phyloP scores from a whole-genome alignment of 1,140 invertebrate species.

The Drosophila bifasciata region DNA sequence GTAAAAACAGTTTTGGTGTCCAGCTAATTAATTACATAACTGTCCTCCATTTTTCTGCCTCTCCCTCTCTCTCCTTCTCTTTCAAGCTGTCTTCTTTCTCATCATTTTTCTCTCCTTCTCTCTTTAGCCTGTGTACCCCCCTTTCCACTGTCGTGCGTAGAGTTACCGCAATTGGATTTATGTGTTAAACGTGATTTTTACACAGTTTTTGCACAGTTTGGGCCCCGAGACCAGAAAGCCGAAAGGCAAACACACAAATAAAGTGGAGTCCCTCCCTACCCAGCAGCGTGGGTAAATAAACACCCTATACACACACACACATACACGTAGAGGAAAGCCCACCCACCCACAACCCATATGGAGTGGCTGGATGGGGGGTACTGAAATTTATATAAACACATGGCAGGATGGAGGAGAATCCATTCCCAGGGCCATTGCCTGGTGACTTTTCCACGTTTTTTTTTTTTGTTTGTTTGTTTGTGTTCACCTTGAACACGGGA shows the following conservation, averaged over 20 bases:
- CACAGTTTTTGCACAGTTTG: slow-evolving; percentile 33
- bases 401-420: neutral
- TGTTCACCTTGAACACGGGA: slow-evolving; percentile 42
- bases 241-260: slow-evolving; percentile 33
- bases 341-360: neutral
- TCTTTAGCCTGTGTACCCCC: neutral
- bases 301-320: too few species aligned
- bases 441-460: slow-evolving; percentile 13
- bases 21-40: too few species aligned
- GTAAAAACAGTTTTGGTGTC: too few species aligned
- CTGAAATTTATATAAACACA: slow-evolving; percentile 24
- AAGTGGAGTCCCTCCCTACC: slow-evolving; percentile 5
- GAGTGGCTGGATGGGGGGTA: too few species aligned
- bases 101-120: too few species aligned
- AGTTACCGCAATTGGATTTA: slow-evolving; percentile 34
- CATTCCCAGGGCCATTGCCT: slow-evolving; percentile 23
- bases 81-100: too few species aligned
- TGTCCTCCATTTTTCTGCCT: too few species aligned
- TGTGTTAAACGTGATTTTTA: slow-evolving; percentile 57
- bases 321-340: neutral
- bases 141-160: slow-evolving; percentile 20
- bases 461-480: slow-evolving; percentile 37
- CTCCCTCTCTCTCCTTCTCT: too few species aligned
- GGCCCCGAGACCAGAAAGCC: slow-evolving; percentile 5
- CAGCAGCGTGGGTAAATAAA: slow-evolving; percentile 28